Evolutionary conservation across 2,797 vertebrate species (phyloP).

Genomic region (Phrynocephalus vlangalii): DNA sequence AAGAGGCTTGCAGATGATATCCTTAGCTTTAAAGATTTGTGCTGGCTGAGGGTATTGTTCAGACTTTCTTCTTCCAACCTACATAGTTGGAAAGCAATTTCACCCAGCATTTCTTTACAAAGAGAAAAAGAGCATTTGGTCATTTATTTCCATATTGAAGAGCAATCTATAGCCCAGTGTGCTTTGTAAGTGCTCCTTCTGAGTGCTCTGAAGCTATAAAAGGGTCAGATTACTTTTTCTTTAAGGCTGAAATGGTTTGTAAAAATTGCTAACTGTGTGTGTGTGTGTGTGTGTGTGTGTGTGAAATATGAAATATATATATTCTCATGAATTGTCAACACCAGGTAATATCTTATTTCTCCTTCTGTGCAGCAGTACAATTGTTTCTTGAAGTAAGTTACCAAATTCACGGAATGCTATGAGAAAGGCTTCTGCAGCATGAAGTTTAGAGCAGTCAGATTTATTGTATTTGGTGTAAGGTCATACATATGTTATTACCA

Average conservation of each 20-base stretch:
- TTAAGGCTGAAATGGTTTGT: conserved; percentile 9
- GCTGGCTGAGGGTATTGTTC: conserved; percentile 27
- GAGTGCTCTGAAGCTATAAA: conserved; percentile 16
- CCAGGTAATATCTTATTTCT: neutral
- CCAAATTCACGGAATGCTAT: neutral
- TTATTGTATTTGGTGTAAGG: neutral
- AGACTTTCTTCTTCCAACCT: conserved; percentile 9
- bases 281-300: too few species aligned
- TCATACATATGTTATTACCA: neutral
- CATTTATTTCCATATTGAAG: conserved; percentile 44
- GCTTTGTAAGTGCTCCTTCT: neutral
- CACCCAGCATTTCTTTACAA: conserved; percentile 26
- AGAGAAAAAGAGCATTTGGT: conserved; percentile 11
- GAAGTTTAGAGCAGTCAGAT: neutral
- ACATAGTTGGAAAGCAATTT: conserved; percentile 30
- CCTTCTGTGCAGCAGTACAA: neutral
- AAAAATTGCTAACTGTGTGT: neutral
- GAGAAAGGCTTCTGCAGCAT: neutral
- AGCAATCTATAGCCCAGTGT: conserved; percentile 22
- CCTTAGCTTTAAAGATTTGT: conserved; percentile 23
- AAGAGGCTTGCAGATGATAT: conserved; percentile 33
- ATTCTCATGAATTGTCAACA: neutral
- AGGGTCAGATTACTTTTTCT: neutral
- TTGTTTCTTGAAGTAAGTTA: neutral
- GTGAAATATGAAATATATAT: too few species aligned